Conservation (phyloP, 1,140 invertebrate species). For the Contarinia nasturtii region DNA sequence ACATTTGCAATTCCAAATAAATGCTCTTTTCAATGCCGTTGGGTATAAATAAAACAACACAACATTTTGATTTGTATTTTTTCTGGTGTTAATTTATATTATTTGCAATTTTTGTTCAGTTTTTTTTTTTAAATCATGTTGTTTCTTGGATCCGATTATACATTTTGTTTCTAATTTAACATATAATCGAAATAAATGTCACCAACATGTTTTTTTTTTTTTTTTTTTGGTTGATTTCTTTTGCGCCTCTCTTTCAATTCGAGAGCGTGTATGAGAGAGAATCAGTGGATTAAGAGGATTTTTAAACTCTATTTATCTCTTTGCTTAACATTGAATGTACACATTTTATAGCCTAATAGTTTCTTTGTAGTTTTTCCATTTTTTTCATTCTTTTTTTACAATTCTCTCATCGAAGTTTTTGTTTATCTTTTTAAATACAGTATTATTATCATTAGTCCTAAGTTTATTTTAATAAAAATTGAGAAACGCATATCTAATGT, state of each 20-base stretch:
- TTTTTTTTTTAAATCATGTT: neutral
- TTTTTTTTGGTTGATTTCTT: neutral
- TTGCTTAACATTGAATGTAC: neutral
- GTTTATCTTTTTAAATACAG: neutral
- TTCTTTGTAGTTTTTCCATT: neutral
- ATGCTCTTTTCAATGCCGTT: too few relatives aligned
- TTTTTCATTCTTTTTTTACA: neutral
- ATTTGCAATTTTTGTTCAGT: neutral
- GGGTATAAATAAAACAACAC: neutral
- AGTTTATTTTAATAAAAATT: too few relatives aligned
- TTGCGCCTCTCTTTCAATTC: neutral
- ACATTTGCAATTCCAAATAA: neutral
- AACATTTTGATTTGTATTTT: neutral
- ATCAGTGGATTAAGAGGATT: too few relatives aligned
- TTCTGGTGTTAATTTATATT: neutral
- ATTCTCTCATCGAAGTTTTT: neutral
- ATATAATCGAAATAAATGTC: neutral
- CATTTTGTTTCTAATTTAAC: neutral
- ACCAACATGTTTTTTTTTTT: neutral
- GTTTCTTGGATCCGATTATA: neutral
- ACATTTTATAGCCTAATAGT: neutral
- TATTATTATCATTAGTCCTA: constrained; percentile 5
- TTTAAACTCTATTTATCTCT: neutral
- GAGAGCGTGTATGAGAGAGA: too few relatives aligned
- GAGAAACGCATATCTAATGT: too few relatives aligned